Evolutionary conservation across 30 jellyfish, hydroid and myxozoan species (phyloP).

Genomic region (Aurelia sp.): DNA sequence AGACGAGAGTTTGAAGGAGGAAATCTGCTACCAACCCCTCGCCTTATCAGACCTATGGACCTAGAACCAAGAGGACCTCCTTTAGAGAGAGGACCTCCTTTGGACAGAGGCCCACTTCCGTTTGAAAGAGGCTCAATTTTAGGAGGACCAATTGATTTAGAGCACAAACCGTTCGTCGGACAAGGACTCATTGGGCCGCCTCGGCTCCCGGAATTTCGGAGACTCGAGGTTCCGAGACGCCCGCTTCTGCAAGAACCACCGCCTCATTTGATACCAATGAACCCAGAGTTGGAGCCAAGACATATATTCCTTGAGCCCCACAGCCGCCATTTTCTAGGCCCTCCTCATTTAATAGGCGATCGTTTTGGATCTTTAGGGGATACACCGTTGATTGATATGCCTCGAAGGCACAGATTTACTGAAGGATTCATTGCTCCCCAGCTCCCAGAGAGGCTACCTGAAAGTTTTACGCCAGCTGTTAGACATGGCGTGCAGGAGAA

Average conservation of each 20-base stretch:
- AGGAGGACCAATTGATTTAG: slow-evolving; percentile 67
- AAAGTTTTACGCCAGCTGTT: background rate
- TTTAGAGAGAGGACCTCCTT: slow-evolving; percentile 22
- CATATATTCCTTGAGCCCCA: slow-evolving; percentile 57
- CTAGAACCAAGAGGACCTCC: slow-evolving; percentile 43
- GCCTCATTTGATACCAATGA: slow-evolving; percentile 23
- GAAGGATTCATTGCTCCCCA: slow-evolving; percentile 49
- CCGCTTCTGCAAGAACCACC: slow-evolving; percentile 39
- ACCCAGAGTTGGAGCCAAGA: slow-evolving; percentile 54
- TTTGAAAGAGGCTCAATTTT: slow-evolving; percentile 23
- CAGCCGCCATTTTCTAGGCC: slow-evolving; percentile 24
- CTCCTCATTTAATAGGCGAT: slow-evolving; percentile 17
- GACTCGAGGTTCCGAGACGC: slow-evolving; percentile 10
- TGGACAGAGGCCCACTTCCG: slow-evolving; percentile 1
- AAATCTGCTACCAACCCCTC: slow-evolving; percentile 67
- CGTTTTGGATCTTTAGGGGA: slow-evolving; percentile 65
- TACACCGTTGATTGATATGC: slow-evolving; percentile 46
- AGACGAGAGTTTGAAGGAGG: slow-evolving; percentile 60
- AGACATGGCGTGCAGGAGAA: slow-evolving; percentile 19
- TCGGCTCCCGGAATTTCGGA: slow-evolving; percentile 41
- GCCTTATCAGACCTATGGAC: slow-evolving; percentile 64
- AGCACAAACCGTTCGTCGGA: slow-evolving; percentile 47
- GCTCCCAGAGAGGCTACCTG: slow-evolving; percentile 18
- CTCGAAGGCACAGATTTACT: slow-evolving; percentile 28
- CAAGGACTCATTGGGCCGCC: slow-evolving; percentile 67